Base-by-base conservation (phyloP, 37 sponge, comb jelly and placozoan genomes). In the Halichondria panicea region DNA sequence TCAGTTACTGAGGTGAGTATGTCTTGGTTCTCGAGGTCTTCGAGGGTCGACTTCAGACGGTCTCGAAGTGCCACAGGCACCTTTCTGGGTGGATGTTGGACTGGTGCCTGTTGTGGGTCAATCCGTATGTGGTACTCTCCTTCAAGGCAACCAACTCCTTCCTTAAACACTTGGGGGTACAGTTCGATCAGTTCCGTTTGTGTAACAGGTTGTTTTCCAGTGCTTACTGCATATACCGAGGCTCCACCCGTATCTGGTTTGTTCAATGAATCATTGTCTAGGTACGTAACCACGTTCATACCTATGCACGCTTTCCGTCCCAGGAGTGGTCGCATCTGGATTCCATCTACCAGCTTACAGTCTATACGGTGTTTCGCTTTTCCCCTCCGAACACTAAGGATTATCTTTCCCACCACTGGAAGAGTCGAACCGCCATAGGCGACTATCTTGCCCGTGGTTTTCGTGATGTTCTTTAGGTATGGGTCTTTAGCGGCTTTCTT, bases 61-160 rank as follows among this genome's bases (percentile, higher is more conserved):
- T 87, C 77, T 55, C 70, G 15, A 18, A 87, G 40, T 2, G 88
- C 69, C 6, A 75, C 81, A 38, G 74, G 75, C 8, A 62, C 66
- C 33, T 32, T 53, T 39, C 87, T 33, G 21, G 67, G 72, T 22
- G 86, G 66, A 61, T 78, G 75, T 25, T 77, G 71, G 6, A 66
- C 69, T 43, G 80, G 80, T 27, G 28, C 40, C 9, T 55, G 27
- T 8, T 46, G 18, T 2, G 25, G 35, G 24, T 62, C 27, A 1
- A 76, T 55, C 3, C 70, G 45, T 21, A 86, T 86, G 41, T 77
- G 78, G 57, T 77, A 79, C 2, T 67, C 43, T 19, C 70, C 80
- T 19, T 79, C 62, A 48, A 79, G 43, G 1, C 48, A 33, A 34
- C 80, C 80, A 0, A 69, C 61, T 12, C 61, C 70, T 24, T 34